phyloP scores from a whole-genome alignment of 2,113 vertebrate genomes.

The Etheostoma cragini region DNA sequence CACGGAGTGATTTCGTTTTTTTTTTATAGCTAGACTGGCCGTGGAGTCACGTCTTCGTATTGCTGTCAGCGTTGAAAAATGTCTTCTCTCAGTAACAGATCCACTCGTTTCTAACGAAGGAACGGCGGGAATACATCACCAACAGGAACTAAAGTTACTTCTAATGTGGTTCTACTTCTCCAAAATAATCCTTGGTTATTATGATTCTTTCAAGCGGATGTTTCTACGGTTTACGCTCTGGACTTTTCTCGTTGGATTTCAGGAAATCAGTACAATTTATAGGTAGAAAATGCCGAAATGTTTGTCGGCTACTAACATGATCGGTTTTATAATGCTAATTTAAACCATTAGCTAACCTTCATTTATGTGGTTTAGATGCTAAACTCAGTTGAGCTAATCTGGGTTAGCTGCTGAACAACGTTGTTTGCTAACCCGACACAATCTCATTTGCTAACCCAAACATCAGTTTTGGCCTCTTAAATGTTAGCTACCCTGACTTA shows the following conservation, averaged over 20 bases:
- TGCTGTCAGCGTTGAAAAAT: slow-evolving; percentile 54
- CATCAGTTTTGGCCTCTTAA: too few species aligned
- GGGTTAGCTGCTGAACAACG: too few species aligned
- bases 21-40: slow-evolving; percentile 73
- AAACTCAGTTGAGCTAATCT: too few species aligned
- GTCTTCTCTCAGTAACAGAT: slow-evolving; percentile 10
- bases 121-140: neutral
- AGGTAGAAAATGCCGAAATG: neutral
- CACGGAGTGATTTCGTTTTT: slow-evolving; percentile 52
- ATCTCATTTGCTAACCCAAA: too few species aligned
- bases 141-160: slow-evolving; percentile 16
- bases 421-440: too few species aligned
- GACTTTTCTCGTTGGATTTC: slow-evolving; percentile 10
- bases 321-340: too few species aligned
- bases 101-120: slow-evolving; percentile 18
- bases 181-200: neutral
- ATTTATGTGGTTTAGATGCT: too few species aligned
- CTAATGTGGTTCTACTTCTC: slow-evolving; percentile 32
- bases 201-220: neutral
- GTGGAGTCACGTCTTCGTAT: slow-evolving; percentile 62
- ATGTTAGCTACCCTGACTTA: too few species aligned
- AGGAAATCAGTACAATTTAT: slow-evolving; percentile 46
- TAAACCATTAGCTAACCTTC: too few species aligned
- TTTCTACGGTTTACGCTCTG: neutral
- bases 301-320: neutral